Percentiles rank a stretch among this genome's conserved stretches.
phyloP scores from a whole-genome alignment of 2,113 vertebrate species.

The Campylomormyrus numenius region DNA sequence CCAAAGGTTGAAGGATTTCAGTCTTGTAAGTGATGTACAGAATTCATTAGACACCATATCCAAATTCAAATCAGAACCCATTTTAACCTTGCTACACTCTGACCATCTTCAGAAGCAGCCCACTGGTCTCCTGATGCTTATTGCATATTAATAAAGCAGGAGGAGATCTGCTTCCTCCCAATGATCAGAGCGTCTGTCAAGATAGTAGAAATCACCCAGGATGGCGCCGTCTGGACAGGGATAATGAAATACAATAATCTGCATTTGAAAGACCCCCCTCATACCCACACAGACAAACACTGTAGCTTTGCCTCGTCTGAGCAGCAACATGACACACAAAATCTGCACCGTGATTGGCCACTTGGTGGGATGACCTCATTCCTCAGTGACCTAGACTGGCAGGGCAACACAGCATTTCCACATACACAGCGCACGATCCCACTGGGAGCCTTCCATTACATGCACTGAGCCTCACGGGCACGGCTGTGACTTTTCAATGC shows the following conservation, averaged over 20 bases:
- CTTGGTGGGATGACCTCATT: constrained; percentile 7
- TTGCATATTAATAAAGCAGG: not conserved
- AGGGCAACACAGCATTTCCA: too few relatives aligned
- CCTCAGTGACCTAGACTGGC: not conserved
- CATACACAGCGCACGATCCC: not conserved
- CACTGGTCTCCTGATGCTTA: not conserved
- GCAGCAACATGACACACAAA: not conserved
- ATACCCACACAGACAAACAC: not conserved
- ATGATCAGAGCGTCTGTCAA: not conserved
- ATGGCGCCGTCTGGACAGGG: not conserved
- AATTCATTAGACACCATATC: not conserved
- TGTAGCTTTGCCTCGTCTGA: not conserved
- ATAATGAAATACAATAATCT: constrained; percentile 11
- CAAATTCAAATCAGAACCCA: not conserved
- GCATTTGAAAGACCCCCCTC: not conserved
- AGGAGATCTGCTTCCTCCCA: not conserved
- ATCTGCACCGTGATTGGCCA: constrained; percentile 1
- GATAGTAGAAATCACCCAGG: not conserved
- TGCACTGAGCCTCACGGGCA: not conserved
- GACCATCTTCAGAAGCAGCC: not conserved
- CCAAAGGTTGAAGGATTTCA: not conserved
- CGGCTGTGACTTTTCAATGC: not conserved
- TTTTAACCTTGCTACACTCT: not conserved
- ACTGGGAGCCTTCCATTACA: not conserved
- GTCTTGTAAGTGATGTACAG: not conserved